phyloP scores from a whole-genome alignment of 2,113 vertebrate species.

The Rhabdornis inornatus region DNA sequence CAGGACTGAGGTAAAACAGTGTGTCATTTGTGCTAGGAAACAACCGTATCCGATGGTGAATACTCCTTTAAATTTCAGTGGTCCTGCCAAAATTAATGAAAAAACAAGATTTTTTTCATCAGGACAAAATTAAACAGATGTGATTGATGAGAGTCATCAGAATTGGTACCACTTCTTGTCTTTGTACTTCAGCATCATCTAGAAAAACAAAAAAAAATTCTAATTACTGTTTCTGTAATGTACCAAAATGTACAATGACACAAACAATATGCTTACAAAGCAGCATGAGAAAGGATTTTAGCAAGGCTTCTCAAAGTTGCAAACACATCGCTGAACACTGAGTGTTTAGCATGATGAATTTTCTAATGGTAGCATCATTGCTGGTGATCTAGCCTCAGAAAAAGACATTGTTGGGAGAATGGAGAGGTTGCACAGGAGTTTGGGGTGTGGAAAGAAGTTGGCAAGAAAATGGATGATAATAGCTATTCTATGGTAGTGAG shows the following conservation, averaged over 20 bases:
- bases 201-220: conserved; percentile 3
- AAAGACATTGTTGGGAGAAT: not conserved
- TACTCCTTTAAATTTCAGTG: conserved; percentile 64
- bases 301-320: not conserved
- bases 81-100: conserved; percentile 79
- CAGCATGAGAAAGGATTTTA: not conserved
- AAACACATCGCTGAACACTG: not conserved
- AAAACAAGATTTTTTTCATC: conserved; percentile 69
- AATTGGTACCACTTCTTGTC: conserved; percentile 99
- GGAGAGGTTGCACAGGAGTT: not conserved
- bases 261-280: not conserved
- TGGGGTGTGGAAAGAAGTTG: not conserved
- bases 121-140: conserved; percentile 72
- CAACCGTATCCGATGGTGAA: conserved; percentile 69
- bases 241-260: not conserved
- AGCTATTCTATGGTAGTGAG: not conserved
- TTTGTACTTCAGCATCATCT: conserved; percentile 99
- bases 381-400: not conserved
- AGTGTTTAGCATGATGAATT: not conserved
- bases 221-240: not conserved
- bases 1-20: conserved; percentile 87
- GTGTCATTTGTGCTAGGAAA: conserved; percentile 90
- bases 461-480: not conserved
- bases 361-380: not conserved
- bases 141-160: conserved; percentile 77